Evolutionary conservation across 2,113 vertebrate genomes (phyloP).

Genomic region (Amblyornis subalaris): DNA sequence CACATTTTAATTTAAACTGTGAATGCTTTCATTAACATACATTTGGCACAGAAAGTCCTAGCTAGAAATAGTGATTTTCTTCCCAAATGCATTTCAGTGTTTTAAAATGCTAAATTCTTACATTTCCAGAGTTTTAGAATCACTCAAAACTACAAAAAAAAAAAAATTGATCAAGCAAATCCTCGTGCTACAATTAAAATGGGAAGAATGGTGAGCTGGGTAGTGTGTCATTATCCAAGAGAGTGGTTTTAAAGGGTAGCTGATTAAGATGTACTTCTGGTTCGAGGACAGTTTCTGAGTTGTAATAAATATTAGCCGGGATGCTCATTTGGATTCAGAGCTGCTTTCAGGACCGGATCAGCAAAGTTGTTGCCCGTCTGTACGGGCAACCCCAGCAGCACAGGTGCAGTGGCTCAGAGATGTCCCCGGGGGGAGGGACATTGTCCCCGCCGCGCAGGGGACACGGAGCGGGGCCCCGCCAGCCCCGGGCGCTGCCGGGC

Average conservation of each 20-base stretch:
- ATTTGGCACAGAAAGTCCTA: conserved; percentile 24
- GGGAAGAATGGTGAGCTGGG: not conserved
- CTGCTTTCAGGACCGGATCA: not conserved
- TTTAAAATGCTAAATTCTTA: not conserved
- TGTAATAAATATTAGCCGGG: not conserved
- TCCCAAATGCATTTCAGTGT: not conserved
- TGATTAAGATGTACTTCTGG: not conserved
- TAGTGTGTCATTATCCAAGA: not conserved
- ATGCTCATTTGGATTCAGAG: not conserved
- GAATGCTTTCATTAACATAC: conserved; percentile 50
- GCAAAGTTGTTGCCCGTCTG: not conserved
- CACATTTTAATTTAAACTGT: conserved; percentile 49
- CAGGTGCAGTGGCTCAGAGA: not conserved
- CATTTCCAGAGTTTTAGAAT: not conserved
- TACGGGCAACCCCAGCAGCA: accelerated
- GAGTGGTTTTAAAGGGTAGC: not conserved
- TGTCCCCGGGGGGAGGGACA: accelerated
- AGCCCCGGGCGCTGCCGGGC: not conserved
- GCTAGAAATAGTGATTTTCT: conserved; percentile 15
- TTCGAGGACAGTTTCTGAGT: not conserved
- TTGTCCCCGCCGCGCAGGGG: not conserved
- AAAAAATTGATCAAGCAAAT: not conserved
- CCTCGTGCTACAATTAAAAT: not conserved
- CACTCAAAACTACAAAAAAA: not conserved
- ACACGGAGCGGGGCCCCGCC: not conserved